Conservation (phyloP, 2,888 invertebrate genomes). For the Thereva nobilitata region DNA sequence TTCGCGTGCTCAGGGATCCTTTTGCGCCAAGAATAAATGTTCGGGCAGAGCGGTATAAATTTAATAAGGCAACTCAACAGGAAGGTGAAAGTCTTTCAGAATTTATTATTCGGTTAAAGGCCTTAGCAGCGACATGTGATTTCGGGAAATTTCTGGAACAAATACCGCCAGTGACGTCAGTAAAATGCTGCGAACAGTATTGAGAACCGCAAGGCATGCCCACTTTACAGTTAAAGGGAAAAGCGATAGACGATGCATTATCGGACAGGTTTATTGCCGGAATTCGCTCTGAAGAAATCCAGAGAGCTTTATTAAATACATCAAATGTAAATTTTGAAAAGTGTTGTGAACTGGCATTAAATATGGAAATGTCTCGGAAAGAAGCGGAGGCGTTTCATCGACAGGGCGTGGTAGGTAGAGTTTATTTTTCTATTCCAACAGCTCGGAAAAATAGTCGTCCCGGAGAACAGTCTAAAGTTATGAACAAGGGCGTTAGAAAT, state of each 20-base stretch:
- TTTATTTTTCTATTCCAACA: not conserved
- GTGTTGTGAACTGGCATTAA: slow-evolving; percentile 28
- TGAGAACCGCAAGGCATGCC: not conserved
- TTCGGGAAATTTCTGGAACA: slow-evolving; percentile 30
- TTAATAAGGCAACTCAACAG: slow-evolving; percentile 29
- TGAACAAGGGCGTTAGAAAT: no score
- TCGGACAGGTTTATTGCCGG: slow-evolving; percentile 35
- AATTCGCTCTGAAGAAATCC: slow-evolving; percentile 30
- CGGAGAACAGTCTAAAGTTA: no score
- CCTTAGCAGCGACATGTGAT: slow-evolving; percentile 11
- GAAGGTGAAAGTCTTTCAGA: slow-evolving; percentile 29
- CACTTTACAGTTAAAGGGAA: slow-evolving; percentile 17
- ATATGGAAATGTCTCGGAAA: slow-evolving; percentile 30
- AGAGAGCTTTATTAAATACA: slow-evolving; percentile 21
- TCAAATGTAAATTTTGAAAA: slow-evolving; percentile 22
- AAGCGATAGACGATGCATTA: slow-evolving; percentile 36
- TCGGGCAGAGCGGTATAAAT: slow-evolving; percentile 33
- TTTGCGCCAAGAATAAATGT: slow-evolving; percentile 29
- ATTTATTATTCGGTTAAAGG: slow-evolving; percentile 29
- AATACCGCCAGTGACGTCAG: no score
- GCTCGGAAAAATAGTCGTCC: not conserved
- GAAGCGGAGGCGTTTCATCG: slow-evolving; percentile 17
- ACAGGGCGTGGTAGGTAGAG: slow-evolving; percentile 18
- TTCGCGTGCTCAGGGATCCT: slow-evolving; percentile 11
- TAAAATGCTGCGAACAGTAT: no score